phyloP scores from a whole-genome alignment of 2,888 invertebrate genomes.

The Amphipoea oculea region DNA sequence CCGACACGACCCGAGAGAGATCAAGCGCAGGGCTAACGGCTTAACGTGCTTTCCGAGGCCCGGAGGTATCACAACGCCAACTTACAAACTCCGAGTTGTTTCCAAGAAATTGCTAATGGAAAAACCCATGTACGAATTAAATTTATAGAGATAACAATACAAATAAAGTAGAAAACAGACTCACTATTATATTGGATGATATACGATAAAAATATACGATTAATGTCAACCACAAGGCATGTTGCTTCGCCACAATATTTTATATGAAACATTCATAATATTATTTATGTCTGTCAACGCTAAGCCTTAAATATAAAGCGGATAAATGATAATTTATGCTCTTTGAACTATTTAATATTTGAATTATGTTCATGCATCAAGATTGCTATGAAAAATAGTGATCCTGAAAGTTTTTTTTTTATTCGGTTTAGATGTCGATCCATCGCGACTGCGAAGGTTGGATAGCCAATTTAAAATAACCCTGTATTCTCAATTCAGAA shows the following conservation, averaged over 20 bases:
- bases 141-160: background rate
- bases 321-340: constrained; percentile 16
- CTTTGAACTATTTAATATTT: constrained; percentile 5
- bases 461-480: too few species aligned
- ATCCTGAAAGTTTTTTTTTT: too few species aligned
- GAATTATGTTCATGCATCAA: constrained; percentile 5
- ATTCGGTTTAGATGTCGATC: too few species aligned
- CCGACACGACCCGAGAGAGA: too few species aligned
- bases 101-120: too few species aligned
- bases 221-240: constrained; percentile 34
- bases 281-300: constrained; percentile 30
- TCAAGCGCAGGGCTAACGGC: too few species aligned
- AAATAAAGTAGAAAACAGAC: background rate
- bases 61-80: too few species aligned
- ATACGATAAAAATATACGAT: constrained; percentile 26
- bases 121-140: background rate
- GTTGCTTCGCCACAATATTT: constrained; percentile 36
- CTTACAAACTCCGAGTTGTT: too few species aligned
- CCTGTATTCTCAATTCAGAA: background rate
- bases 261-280: constrained; percentile 14
- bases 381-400: background rate
- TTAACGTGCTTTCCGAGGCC: too few species aligned
- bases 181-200: constrained; percentile 4
- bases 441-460: too few species aligned
- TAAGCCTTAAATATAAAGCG: constrained; percentile 21